phyloP scores from a whole-genome alignment of 2,113 vertebrate species.

The Mesembrinibis cayennensis region DNA sequence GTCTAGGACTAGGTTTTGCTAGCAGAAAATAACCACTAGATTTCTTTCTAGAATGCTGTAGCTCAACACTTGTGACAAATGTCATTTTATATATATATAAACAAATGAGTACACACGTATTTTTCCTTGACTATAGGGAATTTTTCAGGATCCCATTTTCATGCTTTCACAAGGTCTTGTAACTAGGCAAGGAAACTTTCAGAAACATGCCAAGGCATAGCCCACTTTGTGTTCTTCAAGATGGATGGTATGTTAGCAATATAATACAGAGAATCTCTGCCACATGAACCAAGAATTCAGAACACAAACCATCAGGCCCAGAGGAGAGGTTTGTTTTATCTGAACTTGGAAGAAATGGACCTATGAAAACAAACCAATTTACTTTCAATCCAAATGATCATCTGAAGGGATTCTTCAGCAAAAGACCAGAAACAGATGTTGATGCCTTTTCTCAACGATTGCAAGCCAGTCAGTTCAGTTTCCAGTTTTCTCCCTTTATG shows the following conservation, averaged over 20 bases:
- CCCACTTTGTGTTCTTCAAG: constrained; percentile 41
- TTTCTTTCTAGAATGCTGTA: background rate
- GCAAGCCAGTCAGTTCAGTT: constrained; percentile 45
- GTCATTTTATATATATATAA: background rate
- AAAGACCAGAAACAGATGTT: constrained; percentile 76
- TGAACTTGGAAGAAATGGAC: constrained; percentile 64
- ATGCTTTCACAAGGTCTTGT: background rate
- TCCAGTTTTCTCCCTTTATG: constrained; percentile 54
- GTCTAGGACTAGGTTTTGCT: background rate
- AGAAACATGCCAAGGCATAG: constrained; percentile 46
- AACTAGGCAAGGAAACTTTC: background rate
- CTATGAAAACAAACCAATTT: constrained; percentile 74
- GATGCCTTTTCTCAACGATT: constrained; percentile 45
- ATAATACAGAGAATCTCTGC: constrained; percentile 57
- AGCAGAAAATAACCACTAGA: background rate
- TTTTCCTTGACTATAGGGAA: background rate
- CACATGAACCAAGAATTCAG: constrained; percentile 67
- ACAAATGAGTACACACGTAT: accelerated
- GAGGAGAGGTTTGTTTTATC: constrained; percentile 75
- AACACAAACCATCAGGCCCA: constrained; percentile 65
- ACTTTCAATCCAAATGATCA: constrained; percentile 71
- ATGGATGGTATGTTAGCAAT: constrained; percentile 68
- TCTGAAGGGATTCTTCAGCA: constrained; percentile 69
- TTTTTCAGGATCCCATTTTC: constrained; percentile 24
- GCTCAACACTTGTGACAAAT: background rate